Percentiles rank a stretch among this genome's conserved stretches.
phyloP scores from a whole-genome alignment of 2,888 invertebrate species.

The Laspeyria flexula region DNA sequence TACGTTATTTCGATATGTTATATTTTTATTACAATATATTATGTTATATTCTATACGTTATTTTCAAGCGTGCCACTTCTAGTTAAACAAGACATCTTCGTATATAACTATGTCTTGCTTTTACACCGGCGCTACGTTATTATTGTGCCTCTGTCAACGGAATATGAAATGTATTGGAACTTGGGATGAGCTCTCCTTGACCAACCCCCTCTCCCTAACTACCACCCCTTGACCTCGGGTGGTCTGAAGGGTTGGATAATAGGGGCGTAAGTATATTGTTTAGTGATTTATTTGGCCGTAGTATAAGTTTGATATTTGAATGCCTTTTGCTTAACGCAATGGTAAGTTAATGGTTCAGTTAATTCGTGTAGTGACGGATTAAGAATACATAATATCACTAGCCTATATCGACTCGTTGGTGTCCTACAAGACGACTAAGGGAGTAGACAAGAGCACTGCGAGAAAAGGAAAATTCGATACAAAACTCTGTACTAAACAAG shows the following conservation, averaged over 20 bases:
- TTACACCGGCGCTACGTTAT: constrained; percentile 79
- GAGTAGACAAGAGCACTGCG: too few relatives aligned
- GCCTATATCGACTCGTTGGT: too few relatives aligned
- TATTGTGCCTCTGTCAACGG: constrained; percentile 86
- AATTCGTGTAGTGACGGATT: too few relatives aligned
- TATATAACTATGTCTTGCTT: constrained; percentile 78
- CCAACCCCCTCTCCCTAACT: constrained; percentile 51
- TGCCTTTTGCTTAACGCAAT: neutral
- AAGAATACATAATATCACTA: too few relatives aligned
- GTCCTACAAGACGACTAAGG: too few relatives aligned
- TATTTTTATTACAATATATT: too few relatives aligned
- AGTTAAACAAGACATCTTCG: constrained; percentile 48
- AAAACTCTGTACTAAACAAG: too few relatives aligned
- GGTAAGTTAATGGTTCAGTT: too few relatives aligned
- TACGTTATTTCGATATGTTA: too few relatives aligned
- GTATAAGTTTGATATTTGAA: constrained; percentile 6
- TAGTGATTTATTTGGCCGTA: constrained; percentile 13
- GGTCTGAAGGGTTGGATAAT: constrained; percentile 64
- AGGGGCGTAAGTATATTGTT: constrained; percentile 52
- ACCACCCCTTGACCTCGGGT: constrained; percentile 69
- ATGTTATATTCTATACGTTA: too few relatives aligned
- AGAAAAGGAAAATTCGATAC: too few relatives aligned
- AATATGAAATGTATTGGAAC: constrained; percentile 86
- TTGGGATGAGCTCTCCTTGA: constrained; percentile 82
- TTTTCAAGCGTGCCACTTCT: constrained; percentile 33